These are phyloP conservation scores for Meles meles DNA, from an alignment of 2,113 vertebrate species.

Conservation along the genomic window DNA sequence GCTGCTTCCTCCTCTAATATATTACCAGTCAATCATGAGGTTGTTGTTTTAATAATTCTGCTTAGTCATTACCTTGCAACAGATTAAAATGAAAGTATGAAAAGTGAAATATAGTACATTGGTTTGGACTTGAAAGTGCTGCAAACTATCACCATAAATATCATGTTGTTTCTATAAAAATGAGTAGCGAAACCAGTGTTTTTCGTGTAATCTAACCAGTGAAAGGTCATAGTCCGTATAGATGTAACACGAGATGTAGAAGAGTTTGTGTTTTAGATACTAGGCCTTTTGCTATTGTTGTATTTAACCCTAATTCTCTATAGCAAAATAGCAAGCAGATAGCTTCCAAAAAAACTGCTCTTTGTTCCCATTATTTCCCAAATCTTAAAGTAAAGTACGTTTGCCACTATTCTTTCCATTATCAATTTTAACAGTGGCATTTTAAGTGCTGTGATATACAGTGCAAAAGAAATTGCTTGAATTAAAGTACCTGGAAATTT, in stretches of 20 bases:
- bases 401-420: not conserved
- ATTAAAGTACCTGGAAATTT: slow-evolving; percentile 45
- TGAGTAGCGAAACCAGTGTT: not conserved
- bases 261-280: not conserved
- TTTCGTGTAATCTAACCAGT: not conserved
- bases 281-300: not conserved
- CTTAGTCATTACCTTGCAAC: not conserved
- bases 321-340: not conserved
- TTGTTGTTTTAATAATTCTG: not conserved
- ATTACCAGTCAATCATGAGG: not conserved
- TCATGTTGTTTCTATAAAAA: not conserved
- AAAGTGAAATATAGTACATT: not conserved
- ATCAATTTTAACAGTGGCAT: slow-evolving; percentile 17
- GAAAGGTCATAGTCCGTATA: not conserved
- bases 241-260: not conserved
- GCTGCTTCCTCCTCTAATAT: not conserved
- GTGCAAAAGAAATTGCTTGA: slow-evolving; percentile 23
- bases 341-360: not conserved
- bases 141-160: not conserved
- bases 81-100: not conserved
- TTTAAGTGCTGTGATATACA: slow-evolving; percentile 45
- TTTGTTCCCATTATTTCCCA: not conserved
- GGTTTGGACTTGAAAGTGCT: not conserved
- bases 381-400: not conserved
- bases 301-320: not conserved